Conservation (phyloP, 2,888 invertebrate genomes). For the Hirtodrosophila cameraria region DNA sequence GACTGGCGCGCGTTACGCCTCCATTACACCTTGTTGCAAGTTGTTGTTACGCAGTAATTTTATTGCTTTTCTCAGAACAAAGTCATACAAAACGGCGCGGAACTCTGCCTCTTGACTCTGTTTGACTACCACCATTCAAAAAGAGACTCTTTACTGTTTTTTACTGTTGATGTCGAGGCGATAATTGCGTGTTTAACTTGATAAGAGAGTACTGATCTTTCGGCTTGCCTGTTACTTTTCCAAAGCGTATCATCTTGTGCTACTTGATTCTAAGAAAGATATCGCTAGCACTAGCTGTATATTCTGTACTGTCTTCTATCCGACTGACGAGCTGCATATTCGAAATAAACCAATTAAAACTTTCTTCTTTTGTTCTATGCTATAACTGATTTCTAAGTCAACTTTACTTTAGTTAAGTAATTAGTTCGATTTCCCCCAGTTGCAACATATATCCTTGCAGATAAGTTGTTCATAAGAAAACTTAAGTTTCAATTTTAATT, state of each 20-base stretch:
- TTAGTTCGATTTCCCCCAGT: no score
- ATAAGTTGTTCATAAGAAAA: no score
- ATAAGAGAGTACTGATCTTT: slow-evolving; percentile 54
- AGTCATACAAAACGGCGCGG: slow-evolving; percentile 81
- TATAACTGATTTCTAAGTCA: no score
- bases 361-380: no score
- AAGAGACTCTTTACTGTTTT: slow-evolving; percentile 37
- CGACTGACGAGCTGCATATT: no score
- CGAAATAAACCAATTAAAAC: no score
- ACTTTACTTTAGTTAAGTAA: no score
- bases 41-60: slow-evolving; percentile 82
- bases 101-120: no score
- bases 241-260: slow-evolving; percentile 15
- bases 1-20: slow-evolving; percentile 68
- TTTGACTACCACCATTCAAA: slow-evolving; percentile 44
- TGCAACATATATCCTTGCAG: no score
- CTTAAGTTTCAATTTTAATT: no score
- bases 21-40: slow-evolving; percentile 82
- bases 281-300: no score
- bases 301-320: no score
- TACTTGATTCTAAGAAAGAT: neutral
- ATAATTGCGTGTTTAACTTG: slow-evolving; percentile 69
- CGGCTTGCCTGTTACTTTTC: slow-evolving; percentile 5
- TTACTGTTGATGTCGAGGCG: slow-evolving; percentile 58
- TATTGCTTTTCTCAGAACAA: slow-evolving; percentile 81